phyloP scores from a whole-genome alignment of 2,888 invertebrate genomes.

The Teleogryllus oceanicus region DNA sequence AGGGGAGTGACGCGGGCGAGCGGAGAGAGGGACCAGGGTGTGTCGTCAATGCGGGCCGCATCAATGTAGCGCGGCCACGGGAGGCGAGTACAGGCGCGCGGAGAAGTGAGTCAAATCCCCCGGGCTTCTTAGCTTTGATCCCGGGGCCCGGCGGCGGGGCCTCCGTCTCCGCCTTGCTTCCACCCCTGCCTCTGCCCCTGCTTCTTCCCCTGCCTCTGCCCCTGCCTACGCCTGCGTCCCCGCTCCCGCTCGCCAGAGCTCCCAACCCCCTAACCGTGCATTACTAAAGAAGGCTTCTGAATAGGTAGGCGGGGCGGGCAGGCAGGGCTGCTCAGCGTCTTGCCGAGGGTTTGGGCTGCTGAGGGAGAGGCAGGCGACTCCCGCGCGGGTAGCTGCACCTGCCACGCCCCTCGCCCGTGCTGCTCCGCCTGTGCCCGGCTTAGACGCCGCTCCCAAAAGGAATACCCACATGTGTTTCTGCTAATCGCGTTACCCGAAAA shows the following conservation, averaged over 20 bases:
- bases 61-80: not conserved
- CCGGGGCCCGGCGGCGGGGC: not conserved
- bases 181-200: too few relatives aligned
- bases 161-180: too few relatives aligned
- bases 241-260: not conserved
- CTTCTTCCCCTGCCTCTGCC: too few relatives aligned
- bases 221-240: too few relatives aligned
- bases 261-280: not conserved
- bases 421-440: too few relatives aligned
- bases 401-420: not conserved
- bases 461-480: not conserved
- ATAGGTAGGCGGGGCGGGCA: not conserved
- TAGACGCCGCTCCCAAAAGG: not conserved
- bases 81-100: constrained; percentile 11
- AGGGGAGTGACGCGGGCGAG: not conserved
- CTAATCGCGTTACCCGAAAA: not conserved
- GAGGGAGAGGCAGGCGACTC: not conserved
- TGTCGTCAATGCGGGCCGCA: not conserved
- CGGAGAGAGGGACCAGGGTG: not conserved
- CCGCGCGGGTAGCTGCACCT: not conserved
- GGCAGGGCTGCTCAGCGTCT: not conserved
- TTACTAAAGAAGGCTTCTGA: not conserved
- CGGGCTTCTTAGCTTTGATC: constrained; percentile 18
- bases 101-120: constrained; percentile 11
- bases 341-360: not conserved